phyloP scores from a whole-genome alignment of 2,113 vertebrate species.

The Mesitornis unicolor region DNA sequence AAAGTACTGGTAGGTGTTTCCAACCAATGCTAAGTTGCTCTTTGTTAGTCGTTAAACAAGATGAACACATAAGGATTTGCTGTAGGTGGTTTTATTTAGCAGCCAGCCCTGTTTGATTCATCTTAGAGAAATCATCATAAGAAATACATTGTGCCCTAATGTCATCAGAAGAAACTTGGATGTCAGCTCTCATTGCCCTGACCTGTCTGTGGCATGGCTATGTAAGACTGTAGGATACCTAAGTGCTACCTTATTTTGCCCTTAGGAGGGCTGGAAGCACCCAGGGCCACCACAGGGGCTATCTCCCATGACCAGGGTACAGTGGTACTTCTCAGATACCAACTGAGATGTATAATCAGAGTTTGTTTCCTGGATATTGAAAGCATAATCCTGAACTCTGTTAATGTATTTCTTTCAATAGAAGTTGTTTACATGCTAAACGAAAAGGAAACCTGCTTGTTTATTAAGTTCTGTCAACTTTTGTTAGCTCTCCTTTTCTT shows the following conservation, averaged over 20 bases:
- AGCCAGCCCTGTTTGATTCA: neutral
- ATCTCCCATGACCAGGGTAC: neutral
- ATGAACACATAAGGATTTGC: neutral
- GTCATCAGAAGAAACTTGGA: neutral
- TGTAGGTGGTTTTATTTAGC: neutral
- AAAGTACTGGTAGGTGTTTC: neutral
- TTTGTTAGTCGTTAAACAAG: neutral
- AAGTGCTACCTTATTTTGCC: neutral
- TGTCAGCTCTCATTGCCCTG: neutral
- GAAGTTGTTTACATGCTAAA: neutral
- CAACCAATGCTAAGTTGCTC: neutral
- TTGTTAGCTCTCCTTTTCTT: neutral
- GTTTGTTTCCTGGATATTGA: neutral
- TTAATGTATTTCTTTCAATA: neutral
- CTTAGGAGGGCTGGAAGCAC: neutral
- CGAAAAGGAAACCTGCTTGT: neutral
- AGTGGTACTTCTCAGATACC: neutral
- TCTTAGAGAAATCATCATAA: too few species aligned
- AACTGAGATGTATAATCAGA: neutral
- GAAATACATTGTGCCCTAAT: too few species aligned
- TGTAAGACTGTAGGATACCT: accelerated
- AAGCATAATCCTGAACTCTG: neutral
- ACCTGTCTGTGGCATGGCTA: neutral
- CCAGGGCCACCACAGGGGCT: neutral
- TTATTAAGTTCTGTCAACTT: neutral